Base-by-base conservation (phyloP, 2,888 invertebrate species). In the Icerya purchasi region DNA sequence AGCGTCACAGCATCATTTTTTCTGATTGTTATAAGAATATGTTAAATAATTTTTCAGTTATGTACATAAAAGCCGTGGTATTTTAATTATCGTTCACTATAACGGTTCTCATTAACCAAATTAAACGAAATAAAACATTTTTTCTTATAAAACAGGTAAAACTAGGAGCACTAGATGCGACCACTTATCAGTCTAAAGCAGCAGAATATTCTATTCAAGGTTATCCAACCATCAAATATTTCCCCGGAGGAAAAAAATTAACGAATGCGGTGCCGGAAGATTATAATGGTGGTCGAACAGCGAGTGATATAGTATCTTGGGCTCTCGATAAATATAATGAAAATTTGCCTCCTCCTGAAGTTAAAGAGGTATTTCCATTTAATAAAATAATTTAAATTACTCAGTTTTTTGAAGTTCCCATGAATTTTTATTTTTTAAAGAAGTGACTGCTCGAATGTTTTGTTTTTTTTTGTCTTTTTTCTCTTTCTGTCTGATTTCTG, bases 191-290 rank as follows among this genome's bases (percentile, higher is more conserved):
- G 62, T 71, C 75, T 18, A 88, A 84, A 72, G 88, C 93, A 0
- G 76, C 79, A 64, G 80, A 86, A 69, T 97, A 86, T 72, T 83
- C 82, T 65, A 85, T 97, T 36, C 82, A 84, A 65, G 96, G 97
- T 0, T 97, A 92, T 75, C 97, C 97, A 1, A 94, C 96, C 36
- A 97, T 98, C 68, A 97, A 97, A 74, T 80, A 80, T 73, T 96
- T 96, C 75, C 73, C 80, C 0, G 78, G 84, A 0, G 86, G 86
- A 63, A 75, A 75, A 19, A 80, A 80, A 68, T 87, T 89, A 71
- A 74, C 76, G 60, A 68, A 74, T 0, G 80, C 79, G 66, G 80
- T 82, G 2, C 82, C 77, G 0, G 78, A 80, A 63, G 93, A 97
- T 62, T 98, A 91, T 72, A 85, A 89, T 67, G 97, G 96, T 2